A percentile compares a stretch with the other conserved stretches of the same genome.
Conservation (phyloP, 2,797 vertebrate genomes). For the Periparus ater region DNA sequence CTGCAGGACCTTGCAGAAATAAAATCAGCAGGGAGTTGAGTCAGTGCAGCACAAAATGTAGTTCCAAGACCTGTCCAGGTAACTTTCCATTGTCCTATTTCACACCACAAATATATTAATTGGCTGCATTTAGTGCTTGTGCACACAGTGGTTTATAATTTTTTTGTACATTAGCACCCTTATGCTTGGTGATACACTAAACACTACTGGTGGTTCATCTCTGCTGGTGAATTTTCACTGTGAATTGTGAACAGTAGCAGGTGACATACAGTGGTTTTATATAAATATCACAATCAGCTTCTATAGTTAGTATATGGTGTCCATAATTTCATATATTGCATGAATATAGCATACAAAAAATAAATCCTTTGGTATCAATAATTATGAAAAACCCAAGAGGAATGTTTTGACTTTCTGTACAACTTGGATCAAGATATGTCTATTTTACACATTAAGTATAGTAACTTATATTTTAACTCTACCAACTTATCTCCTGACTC, state of each 20-base stretch:
- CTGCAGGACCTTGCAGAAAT: background rate
- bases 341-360: background rate
- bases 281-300: background rate
- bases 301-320: accelerated
- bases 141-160: background rate
- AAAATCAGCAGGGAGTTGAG: background rate
- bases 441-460: background rate
- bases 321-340: background rate
- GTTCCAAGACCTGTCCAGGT: background rate
- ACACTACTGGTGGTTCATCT: accelerated
- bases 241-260: background rate
- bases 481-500: background rate
- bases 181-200: background rate
- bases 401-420: background rate
- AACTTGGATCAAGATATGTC: background rate
- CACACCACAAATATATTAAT: background rate
- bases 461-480: background rate
- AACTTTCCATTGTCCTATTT: background rate
- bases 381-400: background rate
- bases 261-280: background rate
- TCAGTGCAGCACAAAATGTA: background rate
- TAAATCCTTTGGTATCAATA: background rate
- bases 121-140: background rate
- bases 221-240: background rate
- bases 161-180: background rate